Conservation (phyloP, 1,140 invertebrate species). For the Ceratoteleas bidentatus region DNA sequence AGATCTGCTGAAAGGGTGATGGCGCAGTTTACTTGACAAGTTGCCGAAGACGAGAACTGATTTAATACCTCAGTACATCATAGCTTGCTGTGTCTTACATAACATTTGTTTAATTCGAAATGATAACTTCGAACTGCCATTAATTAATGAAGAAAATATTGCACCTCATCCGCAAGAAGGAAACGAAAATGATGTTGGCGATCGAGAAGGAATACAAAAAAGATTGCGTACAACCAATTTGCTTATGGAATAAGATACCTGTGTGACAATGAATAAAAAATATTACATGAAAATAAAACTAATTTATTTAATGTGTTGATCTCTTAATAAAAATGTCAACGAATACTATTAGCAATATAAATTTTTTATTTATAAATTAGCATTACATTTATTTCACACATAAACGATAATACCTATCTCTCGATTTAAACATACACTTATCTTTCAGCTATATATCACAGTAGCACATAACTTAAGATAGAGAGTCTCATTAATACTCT, state of each 20-base stretch:
- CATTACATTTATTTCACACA: not conserved
- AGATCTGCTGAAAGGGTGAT: not conserved
- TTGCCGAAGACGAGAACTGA: conserved; percentile 1
- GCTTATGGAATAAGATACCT: no score
- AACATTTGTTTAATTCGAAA: conserved; percentile 1
- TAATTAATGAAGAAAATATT: not conserved
- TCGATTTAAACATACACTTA: no score
- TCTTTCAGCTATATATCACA: no score
- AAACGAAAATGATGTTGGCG: no score
- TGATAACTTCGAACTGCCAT: not conserved
- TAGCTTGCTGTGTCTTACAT: not conserved
- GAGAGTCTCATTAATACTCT: no score
- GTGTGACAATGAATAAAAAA: no score
- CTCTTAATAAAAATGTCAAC: not conserved
- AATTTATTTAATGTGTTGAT: no score
- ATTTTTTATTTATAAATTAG: not conserved
- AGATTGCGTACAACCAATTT: no score
- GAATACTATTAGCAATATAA: not conserved
- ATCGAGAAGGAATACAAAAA: no score
- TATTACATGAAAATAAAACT: no score
- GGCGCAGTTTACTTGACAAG: conserved; percentile 2
- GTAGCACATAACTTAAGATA: no score
- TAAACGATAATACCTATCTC: not conserved
- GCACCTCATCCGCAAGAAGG: no score
- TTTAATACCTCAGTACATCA: not conserved